Percentiles rank a stretch among this genome's conserved stretches.
phyloP scores from a whole-genome alignment of 2,888 invertebrate genomes.

The Tryphoninae sp. region DNA sequence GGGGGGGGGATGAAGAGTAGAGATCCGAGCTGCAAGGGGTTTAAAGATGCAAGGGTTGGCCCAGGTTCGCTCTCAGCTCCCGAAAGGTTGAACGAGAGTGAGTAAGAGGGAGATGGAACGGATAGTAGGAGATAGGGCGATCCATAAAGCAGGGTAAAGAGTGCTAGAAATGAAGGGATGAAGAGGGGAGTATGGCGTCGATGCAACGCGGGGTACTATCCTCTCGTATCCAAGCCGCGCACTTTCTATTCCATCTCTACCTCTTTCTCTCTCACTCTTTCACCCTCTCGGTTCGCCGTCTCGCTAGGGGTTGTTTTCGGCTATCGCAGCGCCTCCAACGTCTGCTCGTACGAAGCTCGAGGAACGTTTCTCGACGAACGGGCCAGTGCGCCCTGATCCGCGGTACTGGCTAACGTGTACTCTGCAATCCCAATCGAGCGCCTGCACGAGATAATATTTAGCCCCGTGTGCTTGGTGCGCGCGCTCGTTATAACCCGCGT shows the following conservation, averaged over 20 bases:
- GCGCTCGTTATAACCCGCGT: neutral
- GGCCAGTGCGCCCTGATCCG: slow-evolving; percentile 78
- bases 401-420: slow-evolving; percentile 72
- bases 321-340: slow-evolving; percentile 71
- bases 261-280: slow-evolving; percentile 44
- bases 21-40: slow-evolving; percentile 6
- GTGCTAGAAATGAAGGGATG: slow-evolving; percentile 32
- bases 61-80: slow-evolving; percentile 9
- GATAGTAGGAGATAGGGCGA: slow-evolving; percentile 13
- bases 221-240: slow-evolving; percentile 40
- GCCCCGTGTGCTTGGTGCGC: slow-evolving; percentile 13
- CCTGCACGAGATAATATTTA: slow-evolving; percentile 28
- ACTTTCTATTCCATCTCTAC: slow-evolving; percentile 48
- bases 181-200: slow-evolving; percentile 42
- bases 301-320: slow-evolving; percentile 70
- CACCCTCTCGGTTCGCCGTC: slow-evolving; percentile 40
- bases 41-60: slow-evolving; percentile 3
- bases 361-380: slow-evolving; percentile 63
- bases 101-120: slow-evolving; percentile 3
- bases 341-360: slow-evolving; percentile 61
- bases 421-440: slow-evolving; percentile 43
- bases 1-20: neutral
- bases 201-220: slow-evolving; percentile 54
- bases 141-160: slow-evolving; percentile 43
- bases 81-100: slow-evolving; percentile 13